Evolutionary conservation across 2,797 vertebrate genomes (phyloP).

Genomic region (Hypotaenidia okinawae): DNA sequence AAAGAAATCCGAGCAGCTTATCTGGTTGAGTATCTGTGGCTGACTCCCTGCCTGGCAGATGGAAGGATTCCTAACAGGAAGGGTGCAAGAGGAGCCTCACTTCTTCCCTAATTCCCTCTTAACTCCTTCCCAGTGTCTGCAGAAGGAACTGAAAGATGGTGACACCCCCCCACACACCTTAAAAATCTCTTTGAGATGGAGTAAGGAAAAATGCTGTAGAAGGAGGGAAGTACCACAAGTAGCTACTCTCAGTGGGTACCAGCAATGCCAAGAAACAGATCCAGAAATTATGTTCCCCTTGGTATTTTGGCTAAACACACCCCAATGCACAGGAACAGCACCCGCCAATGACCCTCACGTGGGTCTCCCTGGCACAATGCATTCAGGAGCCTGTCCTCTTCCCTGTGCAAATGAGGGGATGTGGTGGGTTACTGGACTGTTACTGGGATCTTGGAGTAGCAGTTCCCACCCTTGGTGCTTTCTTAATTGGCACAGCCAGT

Average conservation of each 20-base stretch:
- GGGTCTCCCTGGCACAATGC: neutral
- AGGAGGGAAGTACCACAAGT: neutral
- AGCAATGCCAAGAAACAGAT: neutral
- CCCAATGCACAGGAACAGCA: neutral
- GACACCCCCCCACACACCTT: neutral
- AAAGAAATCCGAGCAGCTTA: neutral
- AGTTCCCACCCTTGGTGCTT: neutral
- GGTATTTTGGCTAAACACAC: neutral
- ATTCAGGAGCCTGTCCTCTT: neutral
- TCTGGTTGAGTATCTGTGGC: neutral
- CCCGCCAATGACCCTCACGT: fast-evolving
- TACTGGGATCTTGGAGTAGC: neutral
- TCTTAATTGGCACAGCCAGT: neutral
- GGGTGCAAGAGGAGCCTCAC: neutral
- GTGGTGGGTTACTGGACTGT: neutral
- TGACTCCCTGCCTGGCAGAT: neutral
- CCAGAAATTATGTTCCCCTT: neutral
- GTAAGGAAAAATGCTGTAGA: neutral
- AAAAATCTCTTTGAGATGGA: neutral
- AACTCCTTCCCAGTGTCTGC: neutral
- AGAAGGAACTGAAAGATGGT: neutral
- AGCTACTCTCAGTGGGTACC: neutral
- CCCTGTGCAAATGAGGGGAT: neutral
- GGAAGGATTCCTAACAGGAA: neutral
- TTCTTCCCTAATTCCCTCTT: neutral